These are phyloP conservation scores for Mionectes olivaceus DNA, from an alignment of 2,797 vertebrate genomes.

Conservation along the genomic window DNA sequence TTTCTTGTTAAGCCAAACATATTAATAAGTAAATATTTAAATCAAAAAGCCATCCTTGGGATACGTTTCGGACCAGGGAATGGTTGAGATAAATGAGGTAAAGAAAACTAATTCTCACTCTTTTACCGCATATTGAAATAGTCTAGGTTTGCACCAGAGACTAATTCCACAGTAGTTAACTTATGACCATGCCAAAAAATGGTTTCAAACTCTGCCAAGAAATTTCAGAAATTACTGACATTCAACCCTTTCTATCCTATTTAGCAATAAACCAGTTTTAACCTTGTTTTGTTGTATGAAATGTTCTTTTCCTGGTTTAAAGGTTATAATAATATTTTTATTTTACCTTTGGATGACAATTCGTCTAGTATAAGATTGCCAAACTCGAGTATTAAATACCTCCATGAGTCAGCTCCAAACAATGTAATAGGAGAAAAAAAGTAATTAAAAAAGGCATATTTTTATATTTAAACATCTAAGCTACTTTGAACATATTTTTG, in stretches of 20 bases:
- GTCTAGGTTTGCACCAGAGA: not conserved
- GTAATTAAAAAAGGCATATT: not conserved
- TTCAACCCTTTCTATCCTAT: not conserved
- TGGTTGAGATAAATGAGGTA: not conserved
- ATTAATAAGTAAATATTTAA: not conserved
- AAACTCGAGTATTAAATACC: not conserved
- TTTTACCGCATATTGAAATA: not conserved
- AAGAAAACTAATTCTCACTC: not conserved
- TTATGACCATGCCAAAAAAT: not conserved
- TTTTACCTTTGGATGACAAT: constrained; percentile 23
- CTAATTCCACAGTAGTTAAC: constrained; percentile 22
- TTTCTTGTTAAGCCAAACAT: not conserved
- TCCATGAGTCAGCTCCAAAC: not conserved
- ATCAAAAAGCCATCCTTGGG: not conserved
- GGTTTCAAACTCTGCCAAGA: constrained; percentile 1
- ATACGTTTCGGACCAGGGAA: not conserved
- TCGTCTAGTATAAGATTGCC: not conserved
- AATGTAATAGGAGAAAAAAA: not conserved
- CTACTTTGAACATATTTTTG: not conserved
- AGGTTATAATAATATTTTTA: not conserved
- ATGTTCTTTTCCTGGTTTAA: not conserved
- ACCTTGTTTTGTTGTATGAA: not conserved
- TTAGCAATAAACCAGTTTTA: not conserved
- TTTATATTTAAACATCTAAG: not conserved
- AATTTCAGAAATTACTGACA: not conserved